Evolutionary conservation across 2,888 invertebrate genomes (phyloP), one percentile per base, ranked within the genome.

Genomic region (Cryptocheilus praepositus): DNA sequence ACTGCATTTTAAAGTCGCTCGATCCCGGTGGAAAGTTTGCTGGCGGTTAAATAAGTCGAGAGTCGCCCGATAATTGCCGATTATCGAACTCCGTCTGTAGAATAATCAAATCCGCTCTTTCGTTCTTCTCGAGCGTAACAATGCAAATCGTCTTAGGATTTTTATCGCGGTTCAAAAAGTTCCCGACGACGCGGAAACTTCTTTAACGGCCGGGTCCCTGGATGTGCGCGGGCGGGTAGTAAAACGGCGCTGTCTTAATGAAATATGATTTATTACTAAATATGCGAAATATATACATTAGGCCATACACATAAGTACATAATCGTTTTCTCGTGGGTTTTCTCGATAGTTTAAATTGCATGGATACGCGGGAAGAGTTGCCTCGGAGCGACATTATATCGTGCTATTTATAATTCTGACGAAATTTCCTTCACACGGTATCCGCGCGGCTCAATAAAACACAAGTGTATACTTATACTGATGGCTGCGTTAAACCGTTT

Each of bases 251-350:
- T 64, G 51, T 25, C 1, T 46, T 77, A 83, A 80, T 83, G 82
- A 84, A 85, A 85, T 85, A 85, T 83, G 75, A 81, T 84, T 85
- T 85, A 85, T 85, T 85, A 79, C 83, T 85, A 83, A 84, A 83
- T 83, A 75, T 83, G 84, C 85, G 83, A 85, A 80, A 77, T 85
- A 85, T 83, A 80, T 85, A 85, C 82, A 85, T 85, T 85, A 85
- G 85, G 85, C 85, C 85, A 84, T 85, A 84, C 81, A 85, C 79
- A 83, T 76, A 80, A 81, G 76, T 83, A 83, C 79, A 70, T 74
- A 64, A 75, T 80, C 67, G 16, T 62, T 57, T 70, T 60, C 25
- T 65, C 64, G 65, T 66, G 60, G 52, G 36, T 58, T 60, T 56
- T 36, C n/a, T 64, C 65, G 65, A 21, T 52, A 21, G 16, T 15